A percentile compares a stretch with the other conserved stretches of the same genome.
Conservation (phyloP, 2,797 vertebrate genomes). For the Vipera latastei region DNA sequence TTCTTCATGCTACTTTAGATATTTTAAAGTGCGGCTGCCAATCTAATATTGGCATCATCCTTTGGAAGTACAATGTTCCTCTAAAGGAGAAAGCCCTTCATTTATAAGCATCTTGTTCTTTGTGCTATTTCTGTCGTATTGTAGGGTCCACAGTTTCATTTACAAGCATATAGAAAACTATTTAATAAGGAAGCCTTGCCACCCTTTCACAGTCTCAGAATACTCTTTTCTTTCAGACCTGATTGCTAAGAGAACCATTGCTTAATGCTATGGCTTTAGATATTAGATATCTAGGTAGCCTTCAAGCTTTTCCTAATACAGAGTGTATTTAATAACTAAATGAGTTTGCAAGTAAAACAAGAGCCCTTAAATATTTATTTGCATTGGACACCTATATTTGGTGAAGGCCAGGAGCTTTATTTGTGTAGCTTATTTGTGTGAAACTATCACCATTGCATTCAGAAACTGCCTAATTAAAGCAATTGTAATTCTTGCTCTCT, state of each 20-base stretch:
- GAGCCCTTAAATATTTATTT: neutral
- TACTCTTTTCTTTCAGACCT: neutral
- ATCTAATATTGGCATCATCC: constrained; percentile 23
- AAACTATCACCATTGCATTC: neutral
- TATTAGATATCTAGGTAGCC: neutral
- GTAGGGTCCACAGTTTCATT: neutral
- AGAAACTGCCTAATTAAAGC: neutral
- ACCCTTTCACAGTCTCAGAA: neutral
- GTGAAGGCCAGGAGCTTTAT: neutral
- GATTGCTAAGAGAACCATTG: neutral
- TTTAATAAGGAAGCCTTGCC: constrained; percentile 8
- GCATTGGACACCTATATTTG: constrained; percentile 1
- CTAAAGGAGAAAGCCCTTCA: neutral
- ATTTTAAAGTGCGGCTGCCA: constrained; percentile 34
- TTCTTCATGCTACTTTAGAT: constrained; percentile 14
- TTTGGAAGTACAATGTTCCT: neutral
- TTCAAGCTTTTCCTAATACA: neutral
- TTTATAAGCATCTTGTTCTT: neutral
- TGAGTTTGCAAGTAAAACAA: neutral
- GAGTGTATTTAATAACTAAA: neutral
- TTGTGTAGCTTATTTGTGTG: neutral
- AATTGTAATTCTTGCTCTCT: neutral
- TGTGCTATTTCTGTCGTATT: neutral
- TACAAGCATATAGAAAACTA: neutral
- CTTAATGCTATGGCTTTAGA: neutral